Percentiles rank a stretch among this genome's conserved stretches.
Conservation (phyloP, 2,797 vertebrate species). For the Chromis chromis region DNA sequence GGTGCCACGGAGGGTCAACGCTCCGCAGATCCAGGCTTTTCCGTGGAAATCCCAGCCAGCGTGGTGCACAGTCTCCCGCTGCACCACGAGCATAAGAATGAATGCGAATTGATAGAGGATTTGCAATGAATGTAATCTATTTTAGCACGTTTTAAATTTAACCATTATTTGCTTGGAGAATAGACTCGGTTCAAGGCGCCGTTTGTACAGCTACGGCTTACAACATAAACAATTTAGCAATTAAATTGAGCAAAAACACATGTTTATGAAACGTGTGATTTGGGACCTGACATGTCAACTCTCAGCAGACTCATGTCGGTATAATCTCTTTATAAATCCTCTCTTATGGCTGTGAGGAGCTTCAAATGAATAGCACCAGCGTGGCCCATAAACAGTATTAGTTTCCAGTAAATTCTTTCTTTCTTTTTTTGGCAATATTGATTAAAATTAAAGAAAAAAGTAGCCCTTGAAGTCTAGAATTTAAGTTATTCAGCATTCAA, state of each 20-base stretch:
- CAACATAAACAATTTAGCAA: conserved; percentile 46
- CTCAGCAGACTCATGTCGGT: conserved; percentile 45
- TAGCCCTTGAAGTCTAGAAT: not conserved
- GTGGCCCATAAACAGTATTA: conserved; percentile 21
- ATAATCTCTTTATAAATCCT: conserved; percentile 50
- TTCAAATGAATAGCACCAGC: conserved; percentile 14
- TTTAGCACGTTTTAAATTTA: conserved; percentile 48
- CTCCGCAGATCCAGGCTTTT: conserved; percentile 1
- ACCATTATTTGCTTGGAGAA: conserved; percentile 56
- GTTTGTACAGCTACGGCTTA: conserved; percentile 29
- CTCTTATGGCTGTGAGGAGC: conserved; percentile 23
- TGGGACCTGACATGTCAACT: conserved; percentile 46
- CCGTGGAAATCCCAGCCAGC: conserved; percentile 51
- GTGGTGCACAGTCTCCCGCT: conserved; percentile 12
- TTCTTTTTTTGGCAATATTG: not conserved
- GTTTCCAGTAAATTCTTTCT: conserved; percentile 15
- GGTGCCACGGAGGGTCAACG: conserved; percentile 39
- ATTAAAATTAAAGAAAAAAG: conserved; percentile 9
- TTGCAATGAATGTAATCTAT: conserved; percentile 43
- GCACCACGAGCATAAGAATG: conserved; percentile 6
- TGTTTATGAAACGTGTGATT: conserved; percentile 38
- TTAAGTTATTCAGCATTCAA: conserved; percentile 5
- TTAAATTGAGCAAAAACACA: conserved; percentile 54
- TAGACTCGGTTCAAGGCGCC: conserved; percentile 11
- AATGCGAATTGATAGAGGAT: conserved; percentile 44